Percentiles rank a stretch among this genome's conserved stretches.
Evolutionary conservation across 2,888 invertebrate genomes (phyloP).

Genomic region (Erynnis tages): DNA sequence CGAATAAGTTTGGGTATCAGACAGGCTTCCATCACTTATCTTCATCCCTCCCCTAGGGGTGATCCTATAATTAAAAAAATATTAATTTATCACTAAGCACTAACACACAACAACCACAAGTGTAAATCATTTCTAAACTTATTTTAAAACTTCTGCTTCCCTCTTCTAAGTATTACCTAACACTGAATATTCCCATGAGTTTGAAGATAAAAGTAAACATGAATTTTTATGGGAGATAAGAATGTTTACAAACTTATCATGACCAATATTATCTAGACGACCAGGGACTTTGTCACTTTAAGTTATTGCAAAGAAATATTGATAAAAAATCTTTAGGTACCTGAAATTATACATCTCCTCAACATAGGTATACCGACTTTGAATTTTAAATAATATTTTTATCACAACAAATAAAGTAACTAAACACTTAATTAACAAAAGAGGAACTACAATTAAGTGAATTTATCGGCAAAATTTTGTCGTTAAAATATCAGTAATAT

Average conservation of each 20-base stretch:
- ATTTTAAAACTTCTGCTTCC: neutral
- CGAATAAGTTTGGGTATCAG: slow-evolving; percentile 90
- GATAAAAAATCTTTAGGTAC: neutral
- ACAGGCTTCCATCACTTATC: slow-evolving; percentile 90
- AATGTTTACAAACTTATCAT: slow-evolving; percentile 33
- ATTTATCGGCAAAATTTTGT: neutral
- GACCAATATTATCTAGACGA: slow-evolving; percentile 1
- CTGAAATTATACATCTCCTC: neutral
- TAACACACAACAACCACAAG: no score
- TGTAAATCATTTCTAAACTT: neutral
- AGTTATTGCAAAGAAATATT: no score
- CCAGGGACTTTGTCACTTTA: neutral
- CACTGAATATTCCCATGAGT: slow-evolving; percentile 20
- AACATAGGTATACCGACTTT: no score
- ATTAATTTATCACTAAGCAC: no score
- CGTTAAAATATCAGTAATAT: neutral
- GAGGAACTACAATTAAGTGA: no score
- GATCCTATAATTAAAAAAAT: slow-evolving; percentile 53
- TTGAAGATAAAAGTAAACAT: slow-evolving; percentile 13
- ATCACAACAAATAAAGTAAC: no score
- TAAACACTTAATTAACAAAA: no score
- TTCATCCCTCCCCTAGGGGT: slow-evolving; percentile 79
- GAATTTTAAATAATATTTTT: no score
- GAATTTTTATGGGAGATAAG: slow-evolving; percentile 31
- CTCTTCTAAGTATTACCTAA: neutral